Percentiles rank a stretch among this genome's conserved stretches.
Conservation (phyloP, 2,888 invertebrate species). For the Empis livida region DNA sequence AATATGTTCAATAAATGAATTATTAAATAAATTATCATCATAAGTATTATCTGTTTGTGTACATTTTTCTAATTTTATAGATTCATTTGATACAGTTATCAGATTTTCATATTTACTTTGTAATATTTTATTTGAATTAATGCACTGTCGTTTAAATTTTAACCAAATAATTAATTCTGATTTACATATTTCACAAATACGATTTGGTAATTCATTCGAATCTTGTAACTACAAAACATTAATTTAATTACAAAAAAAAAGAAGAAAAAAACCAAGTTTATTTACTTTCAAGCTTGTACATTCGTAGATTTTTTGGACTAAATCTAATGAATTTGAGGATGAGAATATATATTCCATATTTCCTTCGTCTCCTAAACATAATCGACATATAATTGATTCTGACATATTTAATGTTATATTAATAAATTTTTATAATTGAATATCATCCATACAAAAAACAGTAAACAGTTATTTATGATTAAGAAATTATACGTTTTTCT, state of each 20-base stretch:
- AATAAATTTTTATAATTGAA: too few species aligned
- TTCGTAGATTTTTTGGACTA: conserved; percentile 7
- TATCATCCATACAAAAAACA: too few species aligned
- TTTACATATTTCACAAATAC: conserved; percentile 13
- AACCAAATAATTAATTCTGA: conserved; percentile 10
- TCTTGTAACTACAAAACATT: conserved; percentile 3
- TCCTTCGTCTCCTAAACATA: conserved; percentile 10
- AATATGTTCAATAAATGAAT: too few species aligned
- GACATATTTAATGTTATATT: neutral
- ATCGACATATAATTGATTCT: conserved; percentile 1
- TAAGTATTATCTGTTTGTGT: too few species aligned
- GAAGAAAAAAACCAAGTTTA: neutral
- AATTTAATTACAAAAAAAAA: too few species aligned
- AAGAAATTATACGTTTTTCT: too few species aligned
- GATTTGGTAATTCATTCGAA: conserved; percentile 5
- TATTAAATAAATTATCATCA: too few species aligned
- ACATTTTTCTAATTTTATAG: too few species aligned
- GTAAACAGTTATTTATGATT: too few species aligned
- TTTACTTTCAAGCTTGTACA: conserved; percentile 9
- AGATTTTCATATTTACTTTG: neutral
- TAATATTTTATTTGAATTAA: conserved; percentile 6
- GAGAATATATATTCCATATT: conserved; percentile 7
- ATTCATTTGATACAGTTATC: too few species aligned
- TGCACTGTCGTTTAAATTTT: conserved; percentile 9
- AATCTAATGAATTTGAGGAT: neutral